phyloP scores from a whole-genome alignment of 2,888 invertebrate genomes.

The Drosophila picticornis region DNA sequence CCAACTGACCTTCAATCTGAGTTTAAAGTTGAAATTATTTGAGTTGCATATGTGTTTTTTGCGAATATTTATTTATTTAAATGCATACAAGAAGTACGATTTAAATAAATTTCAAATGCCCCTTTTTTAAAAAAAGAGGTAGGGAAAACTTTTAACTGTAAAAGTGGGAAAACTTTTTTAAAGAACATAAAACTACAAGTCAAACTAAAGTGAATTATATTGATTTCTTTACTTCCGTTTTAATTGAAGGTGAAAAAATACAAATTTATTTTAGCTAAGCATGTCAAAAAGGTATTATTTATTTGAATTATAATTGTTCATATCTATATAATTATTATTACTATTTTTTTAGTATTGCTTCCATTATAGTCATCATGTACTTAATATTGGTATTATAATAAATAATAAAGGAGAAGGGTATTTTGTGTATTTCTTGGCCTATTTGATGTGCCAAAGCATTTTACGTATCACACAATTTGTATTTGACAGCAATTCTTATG shows the following conservation, averaged over 20 bases:
- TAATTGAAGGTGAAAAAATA: background rate
- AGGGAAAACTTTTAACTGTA: background rate
- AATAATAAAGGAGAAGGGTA: constrained; percentile 22
- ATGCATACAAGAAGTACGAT: background rate
- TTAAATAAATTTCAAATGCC: background rate
- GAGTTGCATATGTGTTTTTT: background rate
- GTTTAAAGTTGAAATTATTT: background rate
- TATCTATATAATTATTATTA: background rate
- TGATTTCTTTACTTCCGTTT: background rate
- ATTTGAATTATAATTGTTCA: background rate
- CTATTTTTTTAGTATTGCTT: background rate
- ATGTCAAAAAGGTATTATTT: background rate
- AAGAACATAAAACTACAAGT: background rate
- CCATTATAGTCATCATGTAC: background rate
- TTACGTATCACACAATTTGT: constrained; percentile 60
- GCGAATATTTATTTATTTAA: background rate
- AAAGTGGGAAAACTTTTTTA: background rate
- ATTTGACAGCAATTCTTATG: constrained; percentile 49
- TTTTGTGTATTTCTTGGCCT: constrained; percentile 21
- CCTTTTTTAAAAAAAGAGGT: background rate
- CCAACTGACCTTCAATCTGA: background rate
- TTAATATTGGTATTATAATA: background rate
- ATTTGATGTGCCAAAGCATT: constrained; percentile 38
- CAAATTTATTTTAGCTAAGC: background rate
- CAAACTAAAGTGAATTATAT: background rate